These are phyloP conservation scores for Gryon sp. DNA, from an alignment of 1,140 invertebrate genomes.

Conservation along the genomic window DNA sequence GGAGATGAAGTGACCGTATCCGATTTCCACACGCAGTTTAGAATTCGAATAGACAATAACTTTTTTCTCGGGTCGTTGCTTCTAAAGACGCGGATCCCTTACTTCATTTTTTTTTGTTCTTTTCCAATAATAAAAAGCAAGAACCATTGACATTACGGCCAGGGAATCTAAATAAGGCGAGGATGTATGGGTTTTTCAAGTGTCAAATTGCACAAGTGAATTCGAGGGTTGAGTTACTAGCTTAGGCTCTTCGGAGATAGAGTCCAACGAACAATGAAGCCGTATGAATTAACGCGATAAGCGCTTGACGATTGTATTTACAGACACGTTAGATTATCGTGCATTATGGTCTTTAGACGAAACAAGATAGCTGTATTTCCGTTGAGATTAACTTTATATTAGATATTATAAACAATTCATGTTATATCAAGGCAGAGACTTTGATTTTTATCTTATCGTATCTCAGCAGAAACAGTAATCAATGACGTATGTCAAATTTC, in stretches of 20 bases:
- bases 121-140: constrained; percentile 46
- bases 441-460: constrained; percentile 14
- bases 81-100: constrained; percentile 33
- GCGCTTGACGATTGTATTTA: constrained; percentile 57
- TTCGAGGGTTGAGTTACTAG: constrained; percentile 55
- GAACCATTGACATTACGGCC: constrained; percentile 40
- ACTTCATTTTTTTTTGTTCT: too few species aligned
- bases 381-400: constrained; percentile 35
- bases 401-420: constrained; percentile 16
- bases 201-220: constrained; percentile 59
- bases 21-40: constrained; percentile 45
- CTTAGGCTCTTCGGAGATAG: constrained; percentile 31
- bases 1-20: constrained; percentile 50
- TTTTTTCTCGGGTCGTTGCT: constrained; percentile 13
- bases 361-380: constrained; percentile 25
- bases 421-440: too few species aligned
- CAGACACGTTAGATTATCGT: constrained; percentile 50
- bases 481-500: too few species aligned
- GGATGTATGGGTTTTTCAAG: constrained; percentile 60
- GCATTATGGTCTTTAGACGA: constrained; percentile 46
- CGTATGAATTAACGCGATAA: constrained; percentile 61
- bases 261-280: constrained; percentile 54
- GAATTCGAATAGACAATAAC: constrained; percentile 44
- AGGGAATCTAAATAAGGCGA: constrained; percentile 51
- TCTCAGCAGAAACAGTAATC: background rate